These are phyloP conservation scores for Epinotia nisella DNA, from an alignment of 2,888 invertebrate genomes.

Conservation along the genomic window DNA sequence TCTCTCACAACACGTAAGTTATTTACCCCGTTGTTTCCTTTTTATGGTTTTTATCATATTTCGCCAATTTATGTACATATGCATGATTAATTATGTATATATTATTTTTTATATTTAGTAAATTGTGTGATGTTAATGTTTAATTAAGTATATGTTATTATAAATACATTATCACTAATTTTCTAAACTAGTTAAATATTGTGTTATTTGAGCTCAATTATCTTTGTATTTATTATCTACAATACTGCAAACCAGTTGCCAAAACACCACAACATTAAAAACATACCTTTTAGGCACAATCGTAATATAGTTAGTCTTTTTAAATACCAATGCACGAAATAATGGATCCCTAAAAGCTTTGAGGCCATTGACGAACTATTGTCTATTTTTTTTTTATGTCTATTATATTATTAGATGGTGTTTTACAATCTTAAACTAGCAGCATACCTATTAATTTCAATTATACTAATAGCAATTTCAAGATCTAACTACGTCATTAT, in stretches of 20 bases:
- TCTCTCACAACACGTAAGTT: constrained; percentile 71
- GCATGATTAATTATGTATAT: neutral
- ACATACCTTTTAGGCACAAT: too few relatives aligned
- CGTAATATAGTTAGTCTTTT: neutral
- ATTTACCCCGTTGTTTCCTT: neutral
- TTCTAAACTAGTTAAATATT: neutral
- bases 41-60: neutral
- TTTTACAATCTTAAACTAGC: too few relatives aligned
- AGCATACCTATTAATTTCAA: too few relatives aligned
- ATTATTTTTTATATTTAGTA: neutral
- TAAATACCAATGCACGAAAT: neutral
- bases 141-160: neutral
- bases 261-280: neutral
- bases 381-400: too few relatives aligned
- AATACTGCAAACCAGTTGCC: neutral
- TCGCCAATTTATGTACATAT: neutral
- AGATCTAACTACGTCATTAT: too few relatives aligned
- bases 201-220: neutral
- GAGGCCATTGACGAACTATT: too few relatives aligned
- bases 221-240: neutral
- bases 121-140: too few relatives aligned
- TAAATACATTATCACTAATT: neutral
- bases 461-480: too few relatives aligned
- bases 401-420: too few relatives aligned
- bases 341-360: neutral